These are phyloP conservation scores for Sialis lutaria DNA, from an alignment of 2,888 invertebrate genomes.

Conservation along the genomic window DNA sequence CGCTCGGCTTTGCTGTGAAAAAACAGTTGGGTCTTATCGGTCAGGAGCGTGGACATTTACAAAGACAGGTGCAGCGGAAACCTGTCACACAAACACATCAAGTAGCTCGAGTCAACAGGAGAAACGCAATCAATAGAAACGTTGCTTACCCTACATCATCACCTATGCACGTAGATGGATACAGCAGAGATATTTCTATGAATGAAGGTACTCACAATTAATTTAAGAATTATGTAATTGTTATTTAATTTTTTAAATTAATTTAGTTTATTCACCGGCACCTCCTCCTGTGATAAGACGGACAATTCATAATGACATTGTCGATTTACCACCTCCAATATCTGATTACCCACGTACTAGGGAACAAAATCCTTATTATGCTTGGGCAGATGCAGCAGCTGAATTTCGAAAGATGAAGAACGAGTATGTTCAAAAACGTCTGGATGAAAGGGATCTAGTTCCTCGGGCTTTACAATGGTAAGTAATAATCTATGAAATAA, in stretches of 20 bases:
- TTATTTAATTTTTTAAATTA: not conserved
- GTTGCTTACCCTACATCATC: constrained; percentile 1
- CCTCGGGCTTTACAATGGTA: not conserved
- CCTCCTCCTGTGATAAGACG: constrained; percentile 13
- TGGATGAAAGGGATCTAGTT: too few species aligned
- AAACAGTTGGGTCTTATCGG: constrained; percentile 21
- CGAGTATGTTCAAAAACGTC: too few species aligned
- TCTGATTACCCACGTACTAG: constrained; percentile 8
- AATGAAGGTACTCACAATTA: constrained; percentile 3
- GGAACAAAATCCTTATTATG: too few species aligned
- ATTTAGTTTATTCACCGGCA: constrained; percentile 2
- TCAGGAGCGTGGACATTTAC: constrained; percentile 5
- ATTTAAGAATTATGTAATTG: not conserved
- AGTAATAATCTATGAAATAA: too few species aligned
- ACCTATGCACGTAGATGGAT: constrained; percentile 4
- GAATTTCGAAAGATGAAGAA: too few species aligned
- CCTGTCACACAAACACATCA: constrained; percentile 3
- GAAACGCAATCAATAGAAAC: constrained; percentile 4
- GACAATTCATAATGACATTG: constrained; percentile 20
- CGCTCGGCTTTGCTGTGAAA: constrained; percentile 17
- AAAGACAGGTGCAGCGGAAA: constrained; percentile 4
- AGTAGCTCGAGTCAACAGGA: constrained; percentile 6
- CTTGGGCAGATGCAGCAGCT: too few species aligned
- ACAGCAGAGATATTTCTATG: constrained; percentile 3
- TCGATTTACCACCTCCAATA: constrained; percentile 13